Percentiles rank a stretch among this genome's conserved stretches.
phyloP scores from a whole-genome alignment of 2,888 invertebrate genomes.

The Margaritifera margaritifera region DNA sequence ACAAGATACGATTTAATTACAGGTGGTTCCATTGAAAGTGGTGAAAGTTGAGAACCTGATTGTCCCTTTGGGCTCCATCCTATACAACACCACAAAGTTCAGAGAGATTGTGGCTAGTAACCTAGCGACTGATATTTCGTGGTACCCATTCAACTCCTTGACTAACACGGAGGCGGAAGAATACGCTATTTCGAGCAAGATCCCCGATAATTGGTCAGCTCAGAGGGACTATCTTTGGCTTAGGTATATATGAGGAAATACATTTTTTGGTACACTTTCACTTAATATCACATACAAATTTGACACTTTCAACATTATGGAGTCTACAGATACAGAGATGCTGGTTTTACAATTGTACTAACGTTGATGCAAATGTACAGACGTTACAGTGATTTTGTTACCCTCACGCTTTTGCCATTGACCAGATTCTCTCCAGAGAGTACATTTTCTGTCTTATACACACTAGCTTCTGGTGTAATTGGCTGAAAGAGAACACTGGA shows the following conservation, averaged over 20 bases:
- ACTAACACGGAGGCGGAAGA: slow-evolving; percentile 10
- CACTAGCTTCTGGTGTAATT: too few relatives aligned
- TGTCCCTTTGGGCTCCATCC: slow-evolving; percentile 21
- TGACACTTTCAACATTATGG: too few relatives aligned
- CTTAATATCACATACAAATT: neutral
- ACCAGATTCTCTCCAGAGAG: too few relatives aligned
- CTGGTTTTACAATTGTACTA: too few relatives aligned
- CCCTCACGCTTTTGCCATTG: too few relatives aligned
- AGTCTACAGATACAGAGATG: too few relatives aligned
- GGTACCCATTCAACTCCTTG: neutral
- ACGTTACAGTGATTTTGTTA: too few relatives aligned
- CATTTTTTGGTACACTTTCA: neutral
- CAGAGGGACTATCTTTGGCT: slow-evolving; percentile 29
- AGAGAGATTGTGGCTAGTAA: too few relatives aligned
- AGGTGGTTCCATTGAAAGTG: neutral
- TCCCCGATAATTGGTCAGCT: slow-evolving; percentile 30
- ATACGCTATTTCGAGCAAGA: slow-evolving; percentile 15
- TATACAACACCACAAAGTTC: slow-evolving; percentile 21
- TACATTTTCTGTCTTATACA: too few relatives aligned
- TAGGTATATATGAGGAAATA: slow-evolving; percentile 8
- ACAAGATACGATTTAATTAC: neutral
- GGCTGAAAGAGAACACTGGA: too few relatives aligned
- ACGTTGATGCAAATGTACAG: too few relatives aligned
- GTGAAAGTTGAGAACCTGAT: slow-evolving; percentile 19
- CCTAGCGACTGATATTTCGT: too few relatives aligned